Evolutionary conservation across 2,113 vertebrate species (phyloP), one percentile per base, ranked within the genome.

Genomic region (Sylvia atricapilla): DNA sequence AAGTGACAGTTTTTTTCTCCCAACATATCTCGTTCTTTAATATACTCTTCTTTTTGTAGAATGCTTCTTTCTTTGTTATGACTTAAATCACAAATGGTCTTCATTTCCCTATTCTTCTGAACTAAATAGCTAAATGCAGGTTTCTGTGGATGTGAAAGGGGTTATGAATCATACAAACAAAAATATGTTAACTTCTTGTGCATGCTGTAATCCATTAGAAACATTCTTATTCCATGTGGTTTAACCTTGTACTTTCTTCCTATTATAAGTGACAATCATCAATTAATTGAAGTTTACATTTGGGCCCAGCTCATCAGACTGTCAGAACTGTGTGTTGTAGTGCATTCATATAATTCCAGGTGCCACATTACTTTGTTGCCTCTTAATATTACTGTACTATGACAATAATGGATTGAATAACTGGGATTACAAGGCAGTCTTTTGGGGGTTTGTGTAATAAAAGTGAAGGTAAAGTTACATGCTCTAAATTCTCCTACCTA

Each of bases 131-230:
- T 64, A 74, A 94, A 87, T 15, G n/a, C 16, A 69, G 7, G 74
- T 78, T 91, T n/a, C 41, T 83, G 58, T 31, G 55, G 39, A 72
- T 89, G 47, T 63, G 74, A 91, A 96, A 85, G 66, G 62, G 52
- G 30, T 69, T 83, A 55, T 86, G 88, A 87, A 64, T 91, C 84
- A 87, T n/a, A 64, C 47, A 92, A 92, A 83, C 41, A 87, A 91
- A 93, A 90, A 59, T 41, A 78, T 31, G 33, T 67, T 58, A 94
- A 84, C 53, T 89, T 84, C 74, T 89, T 93, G 58, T 81, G 58
- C 3, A 2, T 56, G 64, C 31, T 85, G 47, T 88, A 56, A 68
- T 55, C 52, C 30, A 30, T 78, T 70, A 63, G 41, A 93, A 86
- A 59, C 19, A 59, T 44, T 68, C 43, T 67, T 52, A 55, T 60